These are phyloP conservation scores for Lophotriccus pileatus DNA, from an alignment of 2,797 vertebrate species.

Conservation along the genomic window DNA sequence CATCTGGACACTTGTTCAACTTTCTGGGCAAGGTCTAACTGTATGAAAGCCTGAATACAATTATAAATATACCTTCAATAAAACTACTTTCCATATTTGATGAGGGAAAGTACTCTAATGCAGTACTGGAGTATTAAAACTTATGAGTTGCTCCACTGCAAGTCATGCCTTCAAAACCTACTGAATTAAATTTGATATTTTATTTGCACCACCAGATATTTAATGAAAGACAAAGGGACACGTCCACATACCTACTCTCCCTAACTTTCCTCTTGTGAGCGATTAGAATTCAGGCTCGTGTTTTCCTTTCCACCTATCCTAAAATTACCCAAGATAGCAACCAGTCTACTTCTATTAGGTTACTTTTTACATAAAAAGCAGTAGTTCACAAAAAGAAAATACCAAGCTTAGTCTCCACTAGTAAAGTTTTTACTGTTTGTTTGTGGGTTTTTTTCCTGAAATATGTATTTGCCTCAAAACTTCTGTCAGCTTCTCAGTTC, in stretches of 20 bases:
- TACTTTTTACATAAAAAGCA: background rate
- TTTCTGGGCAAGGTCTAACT: background rate
- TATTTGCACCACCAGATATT: background rate
- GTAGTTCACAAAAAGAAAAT: background rate
- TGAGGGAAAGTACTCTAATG: background rate
- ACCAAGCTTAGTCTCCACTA: background rate
- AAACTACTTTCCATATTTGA: background rate
- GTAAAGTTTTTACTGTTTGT: background rate
- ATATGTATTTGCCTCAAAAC: background rate
- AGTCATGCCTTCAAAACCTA: background rate
- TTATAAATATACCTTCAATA: background rate
- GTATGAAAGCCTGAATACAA: background rate
- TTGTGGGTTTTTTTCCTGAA: background rate
- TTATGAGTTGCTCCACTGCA: background rate
- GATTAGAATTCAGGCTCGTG: background rate
- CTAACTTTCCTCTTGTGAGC: background rate
- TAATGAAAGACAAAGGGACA: background rate
- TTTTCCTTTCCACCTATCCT: background rate
- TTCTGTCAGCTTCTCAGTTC: background rate
- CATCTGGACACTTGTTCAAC: background rate
- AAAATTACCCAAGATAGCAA: background rate
- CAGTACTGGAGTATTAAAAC: background rate
- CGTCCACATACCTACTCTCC: background rate
- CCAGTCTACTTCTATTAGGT: background rate
- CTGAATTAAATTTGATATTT: background rate